Conservation (phyloP, 2,797 vertebrate species). For the Halcyon chelicuti region DNA sequence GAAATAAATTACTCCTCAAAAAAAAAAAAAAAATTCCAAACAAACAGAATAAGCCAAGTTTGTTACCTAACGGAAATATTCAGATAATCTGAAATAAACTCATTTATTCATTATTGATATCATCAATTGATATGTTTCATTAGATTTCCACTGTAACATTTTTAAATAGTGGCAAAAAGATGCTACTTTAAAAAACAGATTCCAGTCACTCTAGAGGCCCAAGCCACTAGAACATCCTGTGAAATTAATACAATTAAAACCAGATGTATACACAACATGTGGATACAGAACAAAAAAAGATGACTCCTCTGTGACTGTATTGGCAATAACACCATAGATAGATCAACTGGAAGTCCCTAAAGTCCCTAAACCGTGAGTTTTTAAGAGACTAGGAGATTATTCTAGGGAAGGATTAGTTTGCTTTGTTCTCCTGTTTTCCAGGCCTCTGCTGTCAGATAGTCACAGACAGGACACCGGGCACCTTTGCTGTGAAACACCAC, state of each 20-base stretch:
- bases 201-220: neutral
- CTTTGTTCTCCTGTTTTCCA: conserved; percentile 7
- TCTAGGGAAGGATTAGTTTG: neutral
- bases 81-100: neutral
- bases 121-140: neutral
- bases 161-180: neutral
- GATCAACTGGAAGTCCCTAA: rapidly evolving
- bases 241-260: neutral
- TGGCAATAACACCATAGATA: neutral
- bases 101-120: neutral
- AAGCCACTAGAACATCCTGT: neutral
- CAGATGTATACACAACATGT: neutral
- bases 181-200: neutral
- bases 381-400: neutral
- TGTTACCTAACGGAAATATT: neutral
- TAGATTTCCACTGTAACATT: neutral
- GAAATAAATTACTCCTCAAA: neutral
- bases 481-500: neutral
- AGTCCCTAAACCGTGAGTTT: neutral
- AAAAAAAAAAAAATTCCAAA: neutral
- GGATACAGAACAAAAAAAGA: neutral
- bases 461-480: neutral
- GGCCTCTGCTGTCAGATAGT: neutral
- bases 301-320: neutral
- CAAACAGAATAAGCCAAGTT: neutral